A percentile compares a stretch with the other conserved stretches of the same genome.
Conservation (phyloP, 2,797 vertebrate genomes). For the Steatocranus sp. region DNA sequence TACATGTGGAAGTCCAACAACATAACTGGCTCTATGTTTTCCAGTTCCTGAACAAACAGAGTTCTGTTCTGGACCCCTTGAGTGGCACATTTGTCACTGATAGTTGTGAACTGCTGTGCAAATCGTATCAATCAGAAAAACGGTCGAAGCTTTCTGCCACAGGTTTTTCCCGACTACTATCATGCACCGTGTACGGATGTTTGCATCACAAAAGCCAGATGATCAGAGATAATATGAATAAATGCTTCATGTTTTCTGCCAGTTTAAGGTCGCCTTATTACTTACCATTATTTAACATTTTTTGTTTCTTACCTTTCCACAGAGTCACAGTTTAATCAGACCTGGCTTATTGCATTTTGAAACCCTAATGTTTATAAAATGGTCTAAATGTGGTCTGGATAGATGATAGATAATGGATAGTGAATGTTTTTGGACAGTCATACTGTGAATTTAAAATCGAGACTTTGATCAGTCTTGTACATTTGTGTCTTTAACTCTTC, state of each 20-base stretch:
- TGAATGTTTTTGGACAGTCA: not conserved
- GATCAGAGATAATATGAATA: accelerated
- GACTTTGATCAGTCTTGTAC: not conserved
- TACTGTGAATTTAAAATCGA: not conserved
- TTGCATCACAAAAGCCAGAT: not conserved
- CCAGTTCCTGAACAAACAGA: too few relatives aligned
- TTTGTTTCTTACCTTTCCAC: not conserved
- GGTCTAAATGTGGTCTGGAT: not conserved
- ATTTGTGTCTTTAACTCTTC: not conserved
- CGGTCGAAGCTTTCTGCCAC: not conserved
- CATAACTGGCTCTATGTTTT: not conserved
- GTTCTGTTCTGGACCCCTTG: not conserved
- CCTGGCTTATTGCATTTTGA: not conserved
- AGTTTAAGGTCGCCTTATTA: not conserved
- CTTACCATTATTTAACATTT: not conserved
- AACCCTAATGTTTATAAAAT: not conserved
- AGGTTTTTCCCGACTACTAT: accelerated
- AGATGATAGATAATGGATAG: accelerated
- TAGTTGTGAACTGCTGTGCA: not conserved
- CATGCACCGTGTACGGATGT: accelerated
- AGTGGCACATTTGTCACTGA: not conserved
- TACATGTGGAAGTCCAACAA: not conserved
- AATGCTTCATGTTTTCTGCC: not conserved
- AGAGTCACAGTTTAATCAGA: not conserved
- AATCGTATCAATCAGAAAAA: not conserved